Evolutionary conservation across 2,888 invertebrate species (phyloP), one percentile per base, ranked within the genome.

Genomic region (Cistogaster globosa): DNA sequence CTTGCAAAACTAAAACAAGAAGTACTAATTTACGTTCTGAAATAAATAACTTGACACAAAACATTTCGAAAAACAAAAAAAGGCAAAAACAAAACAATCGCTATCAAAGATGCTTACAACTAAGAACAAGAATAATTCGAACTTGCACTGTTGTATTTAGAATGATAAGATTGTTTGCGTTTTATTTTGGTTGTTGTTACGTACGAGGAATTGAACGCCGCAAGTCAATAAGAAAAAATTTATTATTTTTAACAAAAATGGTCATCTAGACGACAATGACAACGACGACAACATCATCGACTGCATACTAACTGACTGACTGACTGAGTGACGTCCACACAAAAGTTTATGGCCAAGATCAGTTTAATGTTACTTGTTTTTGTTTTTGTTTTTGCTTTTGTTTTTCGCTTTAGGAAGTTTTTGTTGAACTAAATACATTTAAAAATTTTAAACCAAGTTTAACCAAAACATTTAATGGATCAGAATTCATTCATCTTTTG

Each of bases 261-360:
- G 85, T 75, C 82, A 82, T 75, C 65, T 71, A 71, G 82, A 85
- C 82, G 82, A 82, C 75, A 85, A 38, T 82, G 85, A 82, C 84
- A 72, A 63, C 42, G 22, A 26, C 20, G 63, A 71, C 42, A 20
- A 32, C 53, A 42, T 62, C 42, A 32, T 32, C 32, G 36, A 16
- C 36, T 3, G 18, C 67, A 62, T 51, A 62, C 55, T 63, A 55
- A 48, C 65, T 74, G 75, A 62, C 58, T 77, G 62, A 48, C 58
- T 74, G 75, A 63, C 53, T 77, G 76, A 58, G 51, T 58, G 71
- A 71, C 58, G 67, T 57, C 45, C 51, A 48, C 51, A 48, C n/a
- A 51, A 20, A 79, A 75, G 85, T 85, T 82, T 85, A 82, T 85
- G 82, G 82, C 57, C 85, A 82, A 82, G 78, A 82, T 82, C 57